Evolutionary conservation across 1,140 invertebrate species (phyloP), one percentile per base, ranked within the genome.

Genomic region (Drosophila bocqueti): DNA sequence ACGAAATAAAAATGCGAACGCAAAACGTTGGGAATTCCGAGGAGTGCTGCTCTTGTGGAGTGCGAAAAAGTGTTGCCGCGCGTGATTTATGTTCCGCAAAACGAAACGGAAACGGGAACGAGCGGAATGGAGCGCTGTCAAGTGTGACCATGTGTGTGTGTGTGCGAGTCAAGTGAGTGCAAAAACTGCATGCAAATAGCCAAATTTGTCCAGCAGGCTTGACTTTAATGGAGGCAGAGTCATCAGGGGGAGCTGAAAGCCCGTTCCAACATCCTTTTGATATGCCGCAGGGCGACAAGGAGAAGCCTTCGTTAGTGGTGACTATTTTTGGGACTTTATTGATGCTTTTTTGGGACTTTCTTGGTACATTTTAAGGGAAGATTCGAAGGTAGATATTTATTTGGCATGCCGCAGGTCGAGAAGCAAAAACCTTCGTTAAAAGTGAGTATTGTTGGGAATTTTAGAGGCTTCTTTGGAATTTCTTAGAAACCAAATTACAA

Each of bases 51-150:
- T 47, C 46, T 26, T 47, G 3, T 15, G 58, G 59, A 73, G 52
- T 65, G 80, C 31, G 62, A 38, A 66, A 67, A 66, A 43, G 65
- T 80, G 66, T 83, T 76, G 81, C 66, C 49, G 72, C 61, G 54
- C 81, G 76, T 84, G 81, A 84, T 84, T 84, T 84, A 84, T 84
- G 47, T 49, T 49, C 7, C 21, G 46, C 21, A 47, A 26, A 47
- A 47, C 46, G 46, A 26, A 47, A 47, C 24, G 46, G 47, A 26
- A 49, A 49, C 3, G 3, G 45, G 15, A 58, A 45, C 45, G 42
- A 31, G 34, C 46, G 79, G 59, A 60, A 62, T 64, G 47, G 29
- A 80, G 42, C 66, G 29, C 59, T n/a, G 45, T 38, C 26, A 36
- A 72, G 63, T 67, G 69, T 24, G 18, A n/a, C 38, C 26, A 54